Evolutionary conservation across 2,113 vertebrate genomes (phyloP).

Genomic region (Heterocephalus glaber): DNA sequence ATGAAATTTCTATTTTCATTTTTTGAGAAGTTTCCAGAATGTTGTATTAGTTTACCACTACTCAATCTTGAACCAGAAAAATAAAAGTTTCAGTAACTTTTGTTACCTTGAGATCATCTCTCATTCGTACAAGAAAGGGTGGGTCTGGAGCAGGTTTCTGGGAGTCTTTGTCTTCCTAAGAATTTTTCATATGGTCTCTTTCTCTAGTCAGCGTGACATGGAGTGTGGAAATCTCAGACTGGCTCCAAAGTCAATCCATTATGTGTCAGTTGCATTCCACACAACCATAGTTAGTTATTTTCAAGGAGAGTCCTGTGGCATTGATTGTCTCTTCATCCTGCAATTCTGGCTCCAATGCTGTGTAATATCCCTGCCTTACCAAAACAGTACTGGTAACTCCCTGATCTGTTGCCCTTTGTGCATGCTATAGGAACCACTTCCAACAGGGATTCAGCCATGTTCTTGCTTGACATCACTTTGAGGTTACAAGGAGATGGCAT

Average conservation of each 20-base stretch:
- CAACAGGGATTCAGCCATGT: not conserved
- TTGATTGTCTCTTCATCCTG: not conserved
- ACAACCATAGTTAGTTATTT: not conserved
- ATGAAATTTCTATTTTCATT: not conserved
- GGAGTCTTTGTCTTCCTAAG: not conserved
- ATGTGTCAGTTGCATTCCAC: not conserved
- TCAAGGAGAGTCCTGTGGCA: not conserved
- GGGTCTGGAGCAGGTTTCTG: not conserved
- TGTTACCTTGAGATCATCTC: not conserved
- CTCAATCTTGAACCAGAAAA: constrained; percentile 13
- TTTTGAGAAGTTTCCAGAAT: not conserved
- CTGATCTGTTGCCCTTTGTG: not conserved
- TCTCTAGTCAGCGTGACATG: not conserved
- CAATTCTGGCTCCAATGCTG: not conserved
- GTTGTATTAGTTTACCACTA: not conserved
- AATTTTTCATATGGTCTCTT: constrained; percentile 22
- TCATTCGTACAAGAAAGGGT: not conserved
- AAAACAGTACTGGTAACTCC: not conserved
- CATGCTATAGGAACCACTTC: not conserved
- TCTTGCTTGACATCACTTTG: not conserved
- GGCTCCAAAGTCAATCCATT: not conserved
- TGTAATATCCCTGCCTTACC: not conserved
- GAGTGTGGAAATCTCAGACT: not conserved
- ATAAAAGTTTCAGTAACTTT: not conserved
- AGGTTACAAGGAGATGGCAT: constrained; percentile 25